These are phyloP conservation scores for Tenebrio molitor DNA, from an alignment of 1,140 invertebrate species.

Conservation along the genomic window DNA sequence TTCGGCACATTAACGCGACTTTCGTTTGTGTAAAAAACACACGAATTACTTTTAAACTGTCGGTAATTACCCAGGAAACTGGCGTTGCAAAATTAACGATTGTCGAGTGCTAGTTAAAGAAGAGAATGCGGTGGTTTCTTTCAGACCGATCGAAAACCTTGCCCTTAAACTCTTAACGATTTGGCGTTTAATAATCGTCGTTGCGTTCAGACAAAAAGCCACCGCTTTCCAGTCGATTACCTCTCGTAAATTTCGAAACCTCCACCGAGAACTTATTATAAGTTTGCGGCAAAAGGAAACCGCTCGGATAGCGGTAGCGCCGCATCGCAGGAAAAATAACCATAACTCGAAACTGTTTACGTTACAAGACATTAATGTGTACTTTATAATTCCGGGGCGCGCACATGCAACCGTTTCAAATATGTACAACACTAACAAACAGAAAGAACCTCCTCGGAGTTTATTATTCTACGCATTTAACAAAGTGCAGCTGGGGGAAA, in stretches of 20 bases:
- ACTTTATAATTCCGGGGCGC: slow-evolving; percentile 43
- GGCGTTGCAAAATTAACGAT: too few relatives aligned
- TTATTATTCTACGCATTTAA: slow-evolving; percentile 38
- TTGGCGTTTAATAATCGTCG: too few relatives aligned
- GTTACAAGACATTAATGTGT: slow-evolving; percentile 40
- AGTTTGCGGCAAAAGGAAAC: slow-evolving; percentile 20
- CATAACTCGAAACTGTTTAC: slow-evolving; percentile 37
- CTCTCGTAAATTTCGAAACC: background rate
- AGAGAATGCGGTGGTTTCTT: too few relatives aligned
- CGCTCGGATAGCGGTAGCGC: slow-evolving; percentile 25
- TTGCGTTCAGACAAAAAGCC: too few relatives aligned
- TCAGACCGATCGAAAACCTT: too few relatives aligned
- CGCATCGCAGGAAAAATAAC: slow-evolving; percentile 38
- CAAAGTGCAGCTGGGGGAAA: slow-evolving; percentile 41
- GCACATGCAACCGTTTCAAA: slow-evolving; percentile 42
- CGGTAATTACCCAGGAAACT: too few relatives aligned
- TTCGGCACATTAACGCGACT: too few relatives aligned
- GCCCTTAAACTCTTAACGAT: too few relatives aligned
- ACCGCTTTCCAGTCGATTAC: background rate
- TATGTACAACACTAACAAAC: slow-evolving; percentile 45
- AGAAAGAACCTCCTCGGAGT: slow-evolving; percentile 43
- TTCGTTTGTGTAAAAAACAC: too few relatives aligned
- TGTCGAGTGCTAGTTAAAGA: too few relatives aligned
- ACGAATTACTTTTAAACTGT: too few relatives aligned
- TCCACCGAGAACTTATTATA: background rate